These are phyloP conservation scores for Cerceris rybyensis DNA, from an alignment of 2,888 invertebrate genomes.

Conservation along the genomic window DNA sequence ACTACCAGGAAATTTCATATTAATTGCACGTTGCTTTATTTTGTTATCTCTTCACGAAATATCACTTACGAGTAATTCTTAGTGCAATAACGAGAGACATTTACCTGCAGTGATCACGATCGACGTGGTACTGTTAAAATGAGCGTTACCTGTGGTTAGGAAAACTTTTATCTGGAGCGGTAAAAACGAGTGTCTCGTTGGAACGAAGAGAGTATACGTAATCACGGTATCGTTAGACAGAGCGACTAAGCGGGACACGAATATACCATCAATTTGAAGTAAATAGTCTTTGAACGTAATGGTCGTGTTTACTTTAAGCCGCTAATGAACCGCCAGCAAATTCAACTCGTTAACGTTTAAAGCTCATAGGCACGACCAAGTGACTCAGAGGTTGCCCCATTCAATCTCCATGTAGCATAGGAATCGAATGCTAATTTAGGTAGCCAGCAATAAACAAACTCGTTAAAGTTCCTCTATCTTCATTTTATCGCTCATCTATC, in stretches of 20 bases:
- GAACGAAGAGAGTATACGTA: background rate
- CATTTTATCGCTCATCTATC: too few relatives aligned
- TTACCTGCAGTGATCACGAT: too few relatives aligned
- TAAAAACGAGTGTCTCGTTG: background rate
- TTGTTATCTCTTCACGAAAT: too few relatives aligned
- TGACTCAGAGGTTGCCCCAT: constrained; percentile 22
- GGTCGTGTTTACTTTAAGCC: constrained; percentile 23
- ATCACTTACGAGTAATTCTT: too few relatives aligned
- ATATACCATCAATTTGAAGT: background rate
- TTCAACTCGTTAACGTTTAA: constrained; percentile 34
- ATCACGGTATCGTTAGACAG: background rate
- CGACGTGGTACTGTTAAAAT: too few relatives aligned
- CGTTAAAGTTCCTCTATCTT: too few relatives aligned
- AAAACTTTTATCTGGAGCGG: background rate
- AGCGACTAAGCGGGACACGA: constrained; percentile 8
- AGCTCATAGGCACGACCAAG: constrained; percentile 2
- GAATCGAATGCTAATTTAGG: background rate
- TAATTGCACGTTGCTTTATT: too few relatives aligned
- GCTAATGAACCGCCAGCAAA: constrained; percentile 42
- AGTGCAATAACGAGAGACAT: too few relatives aligned
- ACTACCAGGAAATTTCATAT: background rate
- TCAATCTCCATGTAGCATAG: constrained; percentile 3
- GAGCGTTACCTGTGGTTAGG: too few relatives aligned
- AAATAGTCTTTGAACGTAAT: constrained; percentile 19
- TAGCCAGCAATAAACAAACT: too few relatives aligned